Base-by-base conservation (phyloP, 2,797 vertebrate genomes). In the Balearica regulorum region DNA sequence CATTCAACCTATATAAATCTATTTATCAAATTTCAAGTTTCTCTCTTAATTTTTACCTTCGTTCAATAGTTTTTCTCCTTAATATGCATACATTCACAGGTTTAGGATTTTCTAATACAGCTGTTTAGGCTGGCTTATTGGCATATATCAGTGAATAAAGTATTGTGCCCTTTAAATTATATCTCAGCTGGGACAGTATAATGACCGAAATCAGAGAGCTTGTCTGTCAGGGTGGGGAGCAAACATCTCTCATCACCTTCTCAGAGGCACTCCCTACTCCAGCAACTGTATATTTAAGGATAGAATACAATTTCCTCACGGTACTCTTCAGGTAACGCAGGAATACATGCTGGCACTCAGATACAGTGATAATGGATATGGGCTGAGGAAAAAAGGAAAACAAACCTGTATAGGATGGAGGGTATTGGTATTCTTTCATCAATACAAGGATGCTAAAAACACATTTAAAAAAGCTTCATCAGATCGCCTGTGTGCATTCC, bases 381-480 rank as follows among this genome's bases (percentile, higher is more conserved):
- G 26, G 35, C 37, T 43, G 44, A 86, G 49, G 44, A 46, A 68
- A 75, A 88, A 62, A 53, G 60, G 17, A 94, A 85, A 54, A 71
- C 57, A 95, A 86, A 83, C n/a, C 57, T 68, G 53, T 24, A 15
- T 1, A 72, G 44, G 37, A 69, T 21, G 35, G 57, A 94, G n/a
- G 19, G 16, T 65, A 83, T 76, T 2, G 5, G 49, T 35, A 58
- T 41, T 82, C 18, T 76, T 82, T 64, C 37, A 49, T 70, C 6
- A 2, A 90, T 64, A 70, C 26, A 35, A 54, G 25, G 39, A 87
- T 10, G 41, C 44, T 66, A 77, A 85, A 87, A 91, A 35, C 29
- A 54, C 54, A 55, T 71, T 80, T 89, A 6, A 65, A 83, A 87
- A 76, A 69, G 66, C 83, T 95, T 83, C 46, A 33, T 95, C 83